These are phyloP conservation scores for Rhaphigaster nebulosa DNA, from an alignment of 2,888 invertebrate genomes.

Conservation along the genomic window DNA sequence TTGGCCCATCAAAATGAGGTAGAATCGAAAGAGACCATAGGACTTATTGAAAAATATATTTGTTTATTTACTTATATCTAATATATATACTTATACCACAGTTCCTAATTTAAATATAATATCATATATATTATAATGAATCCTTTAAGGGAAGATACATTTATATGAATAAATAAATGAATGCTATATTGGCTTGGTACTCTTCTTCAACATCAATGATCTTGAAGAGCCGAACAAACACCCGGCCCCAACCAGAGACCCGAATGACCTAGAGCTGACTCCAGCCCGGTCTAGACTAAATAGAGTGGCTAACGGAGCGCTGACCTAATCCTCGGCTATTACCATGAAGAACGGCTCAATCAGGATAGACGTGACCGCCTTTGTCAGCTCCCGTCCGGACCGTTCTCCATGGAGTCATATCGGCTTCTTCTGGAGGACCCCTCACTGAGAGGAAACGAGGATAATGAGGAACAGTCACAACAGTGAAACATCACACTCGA, in stretches of 20 bases:
- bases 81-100: too few relatives aligned
- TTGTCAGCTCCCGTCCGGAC: conserved; percentile 2
- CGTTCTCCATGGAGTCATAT: not conserved
- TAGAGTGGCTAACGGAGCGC: conserved; percentile 43
- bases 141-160: too few relatives aligned
- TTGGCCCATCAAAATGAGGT: too few relatives aligned
- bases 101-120: too few relatives aligned
- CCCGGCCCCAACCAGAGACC: not conserved
- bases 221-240: not conserved
- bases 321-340: conserved; percentile 29
- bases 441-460: not conserved
- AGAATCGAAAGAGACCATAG: too few relatives aligned
- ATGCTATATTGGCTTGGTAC: too few relatives aligned
- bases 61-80: too few relatives aligned
- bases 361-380: conserved; percentile 34
- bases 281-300: not conserved
- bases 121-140: too few relatives aligned
- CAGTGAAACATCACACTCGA: not conserved
- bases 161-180: too few relatives aligned
- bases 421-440: not conserved
- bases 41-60: too few relatives aligned
- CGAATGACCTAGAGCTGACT: not conserved
- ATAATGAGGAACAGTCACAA: not conserved
- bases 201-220: not conserved
- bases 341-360: conserved; percentile 47